phyloP scores from a whole-genome alignment of 2,113 vertebrate genomes.

The Cyprinodon brontotheroides region DNA sequence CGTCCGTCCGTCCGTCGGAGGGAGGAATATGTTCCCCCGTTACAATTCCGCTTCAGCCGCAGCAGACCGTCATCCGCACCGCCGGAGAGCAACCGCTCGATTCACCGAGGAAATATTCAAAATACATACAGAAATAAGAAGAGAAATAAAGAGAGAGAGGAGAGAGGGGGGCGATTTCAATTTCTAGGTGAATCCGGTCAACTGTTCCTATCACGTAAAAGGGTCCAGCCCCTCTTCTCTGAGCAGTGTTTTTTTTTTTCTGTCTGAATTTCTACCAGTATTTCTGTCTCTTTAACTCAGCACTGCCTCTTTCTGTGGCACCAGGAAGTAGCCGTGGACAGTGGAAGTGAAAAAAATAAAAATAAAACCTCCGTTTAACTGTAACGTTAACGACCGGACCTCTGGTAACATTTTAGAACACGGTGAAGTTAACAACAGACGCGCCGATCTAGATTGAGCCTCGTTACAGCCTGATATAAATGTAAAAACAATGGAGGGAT shows the following conservation, averaged over 20 bases:
- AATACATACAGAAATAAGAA: conserved; percentile 66
- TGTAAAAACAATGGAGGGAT: conserved; percentile 1
- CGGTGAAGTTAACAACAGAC: neutral
- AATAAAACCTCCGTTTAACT: conserved; percentile 70
- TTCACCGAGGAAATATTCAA: conserved; percentile 23
- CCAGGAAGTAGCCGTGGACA: conserved; percentile 82
- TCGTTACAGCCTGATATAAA: conserved; percentile 30
- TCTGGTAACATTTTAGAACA: conserved; percentile 51
- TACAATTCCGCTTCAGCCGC: conserved; percentile 78
- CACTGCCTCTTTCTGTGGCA: conserved; percentile 90
- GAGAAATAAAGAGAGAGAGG: conserved; percentile 61
- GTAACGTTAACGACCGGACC: conserved; percentile 53
- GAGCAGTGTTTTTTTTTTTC: conserved; percentile 80
- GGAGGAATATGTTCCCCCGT: conserved; percentile 77
- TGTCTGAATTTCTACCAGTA: conserved; percentile 84
- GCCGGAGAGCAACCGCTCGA: conserved; percentile 44
- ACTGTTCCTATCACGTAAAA: conserved; percentile 77
- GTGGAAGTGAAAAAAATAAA: conserved; percentile 48
- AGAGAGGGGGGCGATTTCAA: conserved; percentile 69
- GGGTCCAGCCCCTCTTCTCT: conserved; percentile 76
- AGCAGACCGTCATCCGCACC: conserved; percentile 72
- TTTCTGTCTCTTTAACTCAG: conserved; percentile 89
- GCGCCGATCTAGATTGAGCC: conserved; percentile 32
- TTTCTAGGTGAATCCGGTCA: conserved; percentile 83
- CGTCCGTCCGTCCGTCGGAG: conserved; percentile 67